phyloP scores from a whole-genome alignment of 2,888 invertebrate species.

The Campaea margaritaria region DNA sequence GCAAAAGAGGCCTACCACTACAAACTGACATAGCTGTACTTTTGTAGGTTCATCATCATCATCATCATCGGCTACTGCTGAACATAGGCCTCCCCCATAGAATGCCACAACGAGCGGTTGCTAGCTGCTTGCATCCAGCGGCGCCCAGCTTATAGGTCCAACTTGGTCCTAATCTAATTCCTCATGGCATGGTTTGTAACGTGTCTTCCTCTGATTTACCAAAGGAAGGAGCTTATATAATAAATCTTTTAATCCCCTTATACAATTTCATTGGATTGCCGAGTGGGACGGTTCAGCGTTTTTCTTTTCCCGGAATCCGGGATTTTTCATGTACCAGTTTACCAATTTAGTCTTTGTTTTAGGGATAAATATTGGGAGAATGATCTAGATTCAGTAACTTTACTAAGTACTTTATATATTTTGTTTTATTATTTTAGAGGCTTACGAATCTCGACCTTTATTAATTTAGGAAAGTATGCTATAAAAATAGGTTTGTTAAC shows the following conservation, averaged over 20 bases:
- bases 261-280: conserved; percentile 80
- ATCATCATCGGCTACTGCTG: too few relatives aligned
- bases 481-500: too few relatives aligned
- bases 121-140: too few relatives aligned
- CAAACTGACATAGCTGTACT: too few relatives aligned
- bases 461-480: background rate
- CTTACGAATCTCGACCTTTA: background rate
- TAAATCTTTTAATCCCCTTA: conserved; percentile 83
- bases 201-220: conserved; percentile 18
- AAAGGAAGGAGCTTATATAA: conserved; percentile 70
- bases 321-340: conserved; percentile 13
- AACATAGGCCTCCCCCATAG: too few relatives aligned
- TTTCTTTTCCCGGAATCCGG: conserved; percentile 11
- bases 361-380: background rate
- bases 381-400: background rate
- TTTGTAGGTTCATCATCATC: too few relatives aligned
- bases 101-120: too few relatives aligned
- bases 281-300: conserved; percentile 16
- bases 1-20: too few relatives aligned
- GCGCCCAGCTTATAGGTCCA: too few relatives aligned
- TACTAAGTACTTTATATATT: background rate
- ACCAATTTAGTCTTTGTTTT: conserved; percentile 8
- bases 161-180: background rate
- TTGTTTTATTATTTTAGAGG: background rate
- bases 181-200: background rate